Base-by-base conservation (phyloP, 35 echinoderm and acorn worm species). In the Acanthaster planci region DNA sequence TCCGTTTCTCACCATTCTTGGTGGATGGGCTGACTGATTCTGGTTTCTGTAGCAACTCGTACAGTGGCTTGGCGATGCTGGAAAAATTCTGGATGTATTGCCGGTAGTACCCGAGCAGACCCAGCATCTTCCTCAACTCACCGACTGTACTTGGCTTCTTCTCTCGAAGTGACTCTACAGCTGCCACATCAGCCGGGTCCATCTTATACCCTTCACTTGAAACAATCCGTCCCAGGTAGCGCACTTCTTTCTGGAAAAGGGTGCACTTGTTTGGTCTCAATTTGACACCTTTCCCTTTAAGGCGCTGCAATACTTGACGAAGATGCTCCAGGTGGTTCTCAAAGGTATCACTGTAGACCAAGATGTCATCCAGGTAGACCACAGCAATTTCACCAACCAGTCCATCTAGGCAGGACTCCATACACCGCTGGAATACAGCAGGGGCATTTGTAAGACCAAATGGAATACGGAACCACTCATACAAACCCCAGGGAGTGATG, bases 391-490 rank as follows among this genome's bases (percentile, higher is more conserved):
- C 60, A 57, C 89, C 35, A 0, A 68, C 89, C 12, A 89, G 22
- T 1, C 40, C 77, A 8, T 83, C 85, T 35, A 92, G 55, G 31
- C 34, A 6, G 36, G 23, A 78, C 30, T 93, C 86, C 91, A 84
- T 93, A 39, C 81, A 85, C 5, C 86, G 42, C 80, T 93, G 91
- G 78, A 84, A 89, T 12, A 58, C 91, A 19, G 57, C 91, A 22
- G 86, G 86, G 18, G 86, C 91, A 68, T 93, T 93, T 44, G 35
- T 89, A 12, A 93, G 75, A 52, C 91, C 91, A 81, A 90, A 94
- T 7, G 92, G 77, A 5, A 89, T 85, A 0, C 91, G 67, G 2
- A 89, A 54, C 91, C 91, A 93, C 37, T 93, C 85, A 80, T 93
- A 55, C 7, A 93, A 60, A 12, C 87, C 92, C 92, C 87, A 93